Percentiles rank a stretch among this genome's conserved stretches.
These are phyloP conservation scores for Pipistrellus pygmaeus DNA, from an alignment of 2,797 vertebrate species.

Conservation along the genomic window DNA sequence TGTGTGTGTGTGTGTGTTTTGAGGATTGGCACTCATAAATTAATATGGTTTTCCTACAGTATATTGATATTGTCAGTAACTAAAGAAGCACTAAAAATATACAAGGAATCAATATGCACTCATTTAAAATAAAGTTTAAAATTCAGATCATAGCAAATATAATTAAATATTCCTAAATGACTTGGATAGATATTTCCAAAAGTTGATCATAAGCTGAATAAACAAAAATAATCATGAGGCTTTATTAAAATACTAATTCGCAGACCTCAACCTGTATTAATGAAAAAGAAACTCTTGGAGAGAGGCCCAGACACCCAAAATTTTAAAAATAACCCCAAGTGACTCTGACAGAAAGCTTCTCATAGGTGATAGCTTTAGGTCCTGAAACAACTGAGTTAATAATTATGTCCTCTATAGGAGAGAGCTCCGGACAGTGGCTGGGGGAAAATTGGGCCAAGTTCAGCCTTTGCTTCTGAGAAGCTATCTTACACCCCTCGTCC, in stretches of 20 bases:
- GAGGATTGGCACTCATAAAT: not conserved
- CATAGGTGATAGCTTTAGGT: not conserved
- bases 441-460: not conserved
- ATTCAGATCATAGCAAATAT: not conserved
- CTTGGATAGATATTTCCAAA: not conserved
- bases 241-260: conserved; percentile 52
- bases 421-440: not conserved
- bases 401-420: not conserved
- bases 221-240: conserved; percentile 11
- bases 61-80: not conserved
- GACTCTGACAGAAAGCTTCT: not conserved
- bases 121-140: conserved; percentile 59
- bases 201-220: conserved; percentile 14
- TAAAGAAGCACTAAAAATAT: conserved; percentile 49
- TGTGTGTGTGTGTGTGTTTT: not conserved
- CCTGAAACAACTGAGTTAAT: not conserved
- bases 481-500: not conserved
- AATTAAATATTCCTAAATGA: conserved; percentile 39
- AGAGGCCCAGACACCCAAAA: not conserved
- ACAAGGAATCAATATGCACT: not conserved
- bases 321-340: not conserved
- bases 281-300: not conserved
- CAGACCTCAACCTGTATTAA: not conserved
- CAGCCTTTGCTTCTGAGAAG: not conserved
- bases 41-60: not conserved